Evolutionary conservation across 2,888 invertebrate genomes (phyloP), one percentile per base, ranked within the genome.

Genomic region (Drosophila antonietae): DNA sequence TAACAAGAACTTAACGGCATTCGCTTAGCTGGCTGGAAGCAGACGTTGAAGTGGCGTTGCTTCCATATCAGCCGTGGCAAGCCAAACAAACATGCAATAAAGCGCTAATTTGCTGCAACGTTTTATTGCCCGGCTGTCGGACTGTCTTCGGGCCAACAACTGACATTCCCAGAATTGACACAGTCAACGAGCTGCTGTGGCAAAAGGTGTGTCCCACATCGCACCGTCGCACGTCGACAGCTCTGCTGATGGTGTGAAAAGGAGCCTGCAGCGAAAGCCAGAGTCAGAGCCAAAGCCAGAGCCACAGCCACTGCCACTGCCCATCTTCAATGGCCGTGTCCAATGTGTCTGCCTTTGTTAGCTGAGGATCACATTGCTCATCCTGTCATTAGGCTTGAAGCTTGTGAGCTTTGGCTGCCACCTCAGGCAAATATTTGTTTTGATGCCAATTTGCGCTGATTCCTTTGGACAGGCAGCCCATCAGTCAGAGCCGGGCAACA

Each of bases 401-500:
- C 37, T 59, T 83, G 81, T 83, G 81, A 76, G 80, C 71, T 74
- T 70, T 71, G 62, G 68, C 76, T 78, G 82, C 86, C 81, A 87
- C 86, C 81, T 83, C 76, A 58, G 86, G 87, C 88, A 80, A 87
- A 90, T 89, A 89, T 89, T 89, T 89, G 90, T 89, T 89, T 89
- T 89, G 83, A 87, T 73, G 80, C 71, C 82, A 89, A 87, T 87
- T 87, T 83, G 73, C 79, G 88, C 73, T 85, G 87, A 87, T 88
- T 88, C 88, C 81, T 87, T 83, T 75, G 61, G 90, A 86, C 86
- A 89, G 87, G 57, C 20, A 58, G 12, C 10, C 61, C 81, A 81
- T 80, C 70, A 68, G 62, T 74, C 81, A 33, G 44, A 44, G 71
- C 51, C 68, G 1, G 20, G 35, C 37, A 53, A 55, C 43, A 39